phyloP scores from a whole-genome alignment of 2,797 vertebrate genomes.

The Trematocara caparti region DNA sequence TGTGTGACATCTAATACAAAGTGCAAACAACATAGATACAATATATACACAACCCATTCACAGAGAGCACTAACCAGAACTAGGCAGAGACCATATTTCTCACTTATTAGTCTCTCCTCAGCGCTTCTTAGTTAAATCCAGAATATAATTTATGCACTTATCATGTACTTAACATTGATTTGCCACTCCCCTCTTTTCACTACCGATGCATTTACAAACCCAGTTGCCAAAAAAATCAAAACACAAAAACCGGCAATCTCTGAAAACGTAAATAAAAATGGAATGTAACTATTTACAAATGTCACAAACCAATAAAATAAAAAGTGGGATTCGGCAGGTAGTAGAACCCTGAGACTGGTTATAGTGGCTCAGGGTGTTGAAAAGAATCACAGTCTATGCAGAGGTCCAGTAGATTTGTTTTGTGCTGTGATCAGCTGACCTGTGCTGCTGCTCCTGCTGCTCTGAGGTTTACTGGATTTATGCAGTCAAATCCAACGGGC shows the following conservation, averaged over 20 bases:
- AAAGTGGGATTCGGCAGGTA: not conserved
- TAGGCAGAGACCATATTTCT: not conserved
- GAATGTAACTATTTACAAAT: not conserved
- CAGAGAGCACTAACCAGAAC: not conserved
- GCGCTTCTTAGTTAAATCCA: not conserved
- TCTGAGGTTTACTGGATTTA: not conserved
- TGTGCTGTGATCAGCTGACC: not conserved
- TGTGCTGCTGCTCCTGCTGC: not conserved
- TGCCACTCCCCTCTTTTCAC: not conserved
- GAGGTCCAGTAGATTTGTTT: not conserved
- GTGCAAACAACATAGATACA: not conserved
- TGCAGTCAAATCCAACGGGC: not conserved
- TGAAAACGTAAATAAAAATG: not conserved
- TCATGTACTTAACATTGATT: not conserved
- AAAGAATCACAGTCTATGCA: not conserved
- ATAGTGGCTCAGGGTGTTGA: not conserved
- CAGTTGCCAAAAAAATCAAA: not conserved
- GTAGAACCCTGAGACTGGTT: not conserved
- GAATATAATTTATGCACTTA: not conserved
- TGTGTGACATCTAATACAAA: not conserved
- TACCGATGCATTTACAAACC: not conserved
- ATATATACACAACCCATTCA: not conserved
- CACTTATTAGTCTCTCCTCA: not conserved
- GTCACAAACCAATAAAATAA: not conserved
- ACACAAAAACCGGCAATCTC: not conserved